Conservation (phyloP, 2,888 invertebrate species). For the Chymomyza procnemis region DNA sequence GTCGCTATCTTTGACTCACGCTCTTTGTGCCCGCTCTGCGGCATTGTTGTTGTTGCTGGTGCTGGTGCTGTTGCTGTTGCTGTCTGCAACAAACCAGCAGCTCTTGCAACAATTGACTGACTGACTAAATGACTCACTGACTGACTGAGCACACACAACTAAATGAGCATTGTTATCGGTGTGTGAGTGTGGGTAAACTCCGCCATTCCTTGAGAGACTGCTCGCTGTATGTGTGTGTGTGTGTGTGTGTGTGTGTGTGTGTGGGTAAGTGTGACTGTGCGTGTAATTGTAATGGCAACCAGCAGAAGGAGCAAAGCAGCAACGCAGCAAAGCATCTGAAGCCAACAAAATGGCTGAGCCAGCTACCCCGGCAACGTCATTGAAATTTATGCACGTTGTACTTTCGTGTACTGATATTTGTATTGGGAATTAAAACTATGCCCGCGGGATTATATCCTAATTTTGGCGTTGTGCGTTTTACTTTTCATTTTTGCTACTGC, state of each 20-base stretch:
- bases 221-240: constrained; percentile 7
- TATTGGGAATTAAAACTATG: constrained; percentile 73
- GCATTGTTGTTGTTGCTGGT: constrained; percentile 1
- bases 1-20: neutral
- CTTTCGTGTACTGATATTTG: constrained; percentile 73
- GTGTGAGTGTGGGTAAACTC: constrained; percentile 1
- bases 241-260: constrained; percentile 12
- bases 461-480: constrained; percentile 52
- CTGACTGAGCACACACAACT: constrained; percentile 50
- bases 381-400: constrained; percentile 72
- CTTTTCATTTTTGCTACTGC: constrained; percentile 4
- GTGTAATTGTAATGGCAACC: constrained; percentile 59
- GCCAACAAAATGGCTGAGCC: constrained; percentile 36
- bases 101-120: constrained; percentile 48
- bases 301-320: constrained; percentile 24
- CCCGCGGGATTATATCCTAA: constrained; percentile 70
- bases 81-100: constrained; percentile 36
- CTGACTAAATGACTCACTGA: constrained; percentile 34
- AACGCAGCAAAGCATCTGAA: neutral
- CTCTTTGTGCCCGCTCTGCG: constrained; percentile 9
- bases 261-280: constrained; percentile 57
- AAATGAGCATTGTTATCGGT: constrained; percentile 68
- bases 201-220: constrained; percentile 1
- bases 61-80: constrained; percentile 21
- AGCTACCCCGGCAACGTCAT: constrained; percentile 60